These are phyloP conservation scores for Pyrrhosoma nymphula DNA, from an alignment of 2,888 invertebrate genomes.

Conservation along the genomic window DNA sequence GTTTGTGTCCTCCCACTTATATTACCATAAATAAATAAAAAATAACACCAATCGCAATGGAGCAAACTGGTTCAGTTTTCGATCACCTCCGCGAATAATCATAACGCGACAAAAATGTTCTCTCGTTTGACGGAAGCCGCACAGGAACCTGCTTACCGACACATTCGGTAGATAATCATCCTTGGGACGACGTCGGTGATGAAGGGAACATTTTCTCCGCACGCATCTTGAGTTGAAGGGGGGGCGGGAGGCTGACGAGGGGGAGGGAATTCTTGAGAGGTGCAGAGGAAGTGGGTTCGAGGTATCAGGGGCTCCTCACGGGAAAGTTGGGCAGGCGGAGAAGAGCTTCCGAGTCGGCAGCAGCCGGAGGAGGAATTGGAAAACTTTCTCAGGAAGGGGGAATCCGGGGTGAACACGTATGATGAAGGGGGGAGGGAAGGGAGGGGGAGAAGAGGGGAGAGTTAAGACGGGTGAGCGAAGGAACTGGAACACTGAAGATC, in stretches of 20 bases:
- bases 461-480: background rate
- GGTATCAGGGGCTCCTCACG: too few relatives aligned
- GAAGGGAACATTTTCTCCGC: background rate
- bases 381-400: background rate
- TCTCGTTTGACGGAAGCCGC: too few relatives aligned
- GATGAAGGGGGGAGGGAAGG: background rate
- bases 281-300: background rate
- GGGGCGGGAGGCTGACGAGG: background rate
- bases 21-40: too few relatives aligned
- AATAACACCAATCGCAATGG: too few relatives aligned
- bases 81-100: too few relatives aligned
- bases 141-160: too few relatives aligned
- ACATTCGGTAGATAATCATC: too few relatives aligned
- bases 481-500: background rate
- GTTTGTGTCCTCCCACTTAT: too few relatives aligned
- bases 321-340: background rate
- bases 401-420: too few relatives aligned
- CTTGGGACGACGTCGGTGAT: background rate
- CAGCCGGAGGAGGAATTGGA: background rate
- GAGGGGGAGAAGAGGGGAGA: background rate
- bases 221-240: background rate
- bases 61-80: too few relatives aligned
- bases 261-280: background rate
- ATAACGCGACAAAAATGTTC: too few relatives aligned
- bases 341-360: background rate